A percentile compares a stretch with the other conserved stretches of the same genome.
phyloP scores from a whole-genome alignment of 2,113 vertebrate species.

The Epinephelus fuscoguttatus region DNA sequence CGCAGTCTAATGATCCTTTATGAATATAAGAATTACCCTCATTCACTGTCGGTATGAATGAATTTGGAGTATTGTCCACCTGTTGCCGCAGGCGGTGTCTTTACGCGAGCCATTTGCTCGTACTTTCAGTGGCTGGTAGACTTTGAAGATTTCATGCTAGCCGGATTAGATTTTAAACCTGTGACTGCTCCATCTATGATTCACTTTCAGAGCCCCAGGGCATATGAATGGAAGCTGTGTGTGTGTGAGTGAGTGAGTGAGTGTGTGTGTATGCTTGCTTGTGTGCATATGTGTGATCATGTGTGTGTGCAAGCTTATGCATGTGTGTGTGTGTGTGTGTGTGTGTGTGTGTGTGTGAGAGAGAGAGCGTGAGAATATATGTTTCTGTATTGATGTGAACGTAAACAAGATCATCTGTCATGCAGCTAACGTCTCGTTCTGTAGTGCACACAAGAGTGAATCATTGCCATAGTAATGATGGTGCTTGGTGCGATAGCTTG shows the following conservation, averaged over 20 bases:
- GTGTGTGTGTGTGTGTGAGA: neutral
- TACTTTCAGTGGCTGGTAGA: slow-evolving; percentile 10
- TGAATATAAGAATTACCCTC: slow-evolving; percentile 24
- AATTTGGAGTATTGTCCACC: slow-evolving; percentile 40
- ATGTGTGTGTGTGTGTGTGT: neutral
- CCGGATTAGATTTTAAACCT: slow-evolving; percentile 56
- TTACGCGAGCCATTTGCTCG: neutral
- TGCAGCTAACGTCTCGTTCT: slow-evolving; percentile 3
- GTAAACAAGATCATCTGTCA: slow-evolving; percentile 26
- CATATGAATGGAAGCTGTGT: slow-evolving; percentile 11
- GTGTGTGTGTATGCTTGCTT: neutral
- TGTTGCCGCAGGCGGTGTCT: slow-evolving; percentile 28
- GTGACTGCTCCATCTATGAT: slow-evolving; percentile 47
- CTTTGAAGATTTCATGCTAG: slow-evolving; percentile 57
- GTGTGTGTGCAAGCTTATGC: neutral
- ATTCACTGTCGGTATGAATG: slow-evolving; percentile 31
- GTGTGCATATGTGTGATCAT: neutral
- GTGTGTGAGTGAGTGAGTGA: neutral
- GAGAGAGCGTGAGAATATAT: neutral
- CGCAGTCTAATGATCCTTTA: slow-evolving; percentile 24
- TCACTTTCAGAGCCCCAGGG: slow-evolving; percentile 43
- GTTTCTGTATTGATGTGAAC: slow-evolving; percentile 2
- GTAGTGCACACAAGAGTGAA: slow-evolving; percentile 20
- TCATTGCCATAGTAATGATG: slow-evolving; percentile 18
- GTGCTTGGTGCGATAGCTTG: neutral